Base-by-base conservation (phyloP, 2,113 vertebrate genomes). In the Emydura subglobosa region DNA sequence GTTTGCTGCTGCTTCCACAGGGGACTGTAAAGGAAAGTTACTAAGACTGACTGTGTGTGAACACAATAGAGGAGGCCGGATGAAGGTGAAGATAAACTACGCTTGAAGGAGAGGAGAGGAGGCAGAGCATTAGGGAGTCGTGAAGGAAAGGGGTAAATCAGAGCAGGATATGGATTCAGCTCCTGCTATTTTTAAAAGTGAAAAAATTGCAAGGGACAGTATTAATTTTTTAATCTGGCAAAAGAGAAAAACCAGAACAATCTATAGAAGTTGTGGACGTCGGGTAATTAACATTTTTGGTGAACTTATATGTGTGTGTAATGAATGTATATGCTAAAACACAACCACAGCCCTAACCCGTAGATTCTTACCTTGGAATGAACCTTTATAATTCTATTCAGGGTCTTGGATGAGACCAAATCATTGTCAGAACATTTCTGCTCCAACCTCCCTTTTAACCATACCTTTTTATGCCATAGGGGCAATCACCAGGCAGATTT, bases 231-330 rank as follows among this genome's bases (percentile, higher is more conserved):
- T 79, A 57, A 49, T 2, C 2, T 76, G 68, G 82, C 16, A 89
- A 90, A 76, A 88, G 54, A 93, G 50, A 31, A 93, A 84, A 11
- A 34, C 12, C 76, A 53, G 85, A 87, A 81, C 2, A 50, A 24
- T 59, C 4, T 82, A 42, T 86, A 79, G 54, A 85, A 86, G 14
- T 2, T 53, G 14, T 27, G 8, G 39, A 42, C 21, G 42, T 12
- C 5, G 5, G n/a, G 21, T 24, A 74, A 55, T 86, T 47, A 87
- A 82, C 50, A 83, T 82, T 19, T 86, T 6, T 51, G 83, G 12
- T 6, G 88, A 78, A 80, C 17, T 72, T 89, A 39, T 61, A n/a
- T 6, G 16, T 54, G 27, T 55, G 1, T 86, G 51, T 72, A 47
- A 74, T 74, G 5, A 55, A 65, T 17, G 14, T 86, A 31, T 10